phyloP scores from a whole-genome alignment of 1,140 invertebrate genomes.

The Dendroctonus valens region DNA sequence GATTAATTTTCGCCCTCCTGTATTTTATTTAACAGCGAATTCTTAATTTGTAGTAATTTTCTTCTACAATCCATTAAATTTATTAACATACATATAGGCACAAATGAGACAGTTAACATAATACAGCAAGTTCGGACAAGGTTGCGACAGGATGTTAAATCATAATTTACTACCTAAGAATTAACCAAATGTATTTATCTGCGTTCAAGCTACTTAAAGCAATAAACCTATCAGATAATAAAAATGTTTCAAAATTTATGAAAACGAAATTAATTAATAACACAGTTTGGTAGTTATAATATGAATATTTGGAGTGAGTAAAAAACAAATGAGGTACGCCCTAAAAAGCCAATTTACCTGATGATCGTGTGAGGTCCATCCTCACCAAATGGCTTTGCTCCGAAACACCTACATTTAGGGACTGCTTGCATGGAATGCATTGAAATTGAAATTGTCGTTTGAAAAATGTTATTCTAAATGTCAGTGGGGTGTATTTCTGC shows the following conservation, averaged over 20 bases:
- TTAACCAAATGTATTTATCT: not conserved
- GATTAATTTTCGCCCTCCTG: too few relatives aligned
- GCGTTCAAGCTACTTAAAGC: not conserved
- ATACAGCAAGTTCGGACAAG: too few relatives aligned
- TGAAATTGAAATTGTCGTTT: too few relatives aligned
- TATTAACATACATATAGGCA: too few relatives aligned
- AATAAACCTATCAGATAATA: not conserved
- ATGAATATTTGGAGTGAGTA: constrained; percentile 21
- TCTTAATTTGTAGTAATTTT: too few relatives aligned
- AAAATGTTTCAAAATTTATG: not conserved
- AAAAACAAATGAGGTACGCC: constrained; percentile 11
- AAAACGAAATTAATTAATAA: constrained; percentile 17
- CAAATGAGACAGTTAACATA: too few relatives aligned
- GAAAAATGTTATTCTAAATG: too few relatives aligned
- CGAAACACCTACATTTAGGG: constrained; percentile 5
- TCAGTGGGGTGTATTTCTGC: too few relatives aligned
- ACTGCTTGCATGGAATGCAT: too few relatives aligned
- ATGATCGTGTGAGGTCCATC: constrained; percentile 18
- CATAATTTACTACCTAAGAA: not conserved
- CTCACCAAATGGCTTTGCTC: constrained; percentile 10
- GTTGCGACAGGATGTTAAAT: too few relatives aligned
- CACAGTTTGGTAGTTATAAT: constrained; percentile 18
- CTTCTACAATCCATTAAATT: too few relatives aligned
- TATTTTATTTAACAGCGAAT: too few relatives aligned
- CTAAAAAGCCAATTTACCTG: constrained; percentile 26